A percentile compares a stretch with the other conserved stretches of the same genome.
phyloP scores from a whole-genome alignment of 1,140 invertebrate genomes.

The Meloidogyne hapla region DNA sequence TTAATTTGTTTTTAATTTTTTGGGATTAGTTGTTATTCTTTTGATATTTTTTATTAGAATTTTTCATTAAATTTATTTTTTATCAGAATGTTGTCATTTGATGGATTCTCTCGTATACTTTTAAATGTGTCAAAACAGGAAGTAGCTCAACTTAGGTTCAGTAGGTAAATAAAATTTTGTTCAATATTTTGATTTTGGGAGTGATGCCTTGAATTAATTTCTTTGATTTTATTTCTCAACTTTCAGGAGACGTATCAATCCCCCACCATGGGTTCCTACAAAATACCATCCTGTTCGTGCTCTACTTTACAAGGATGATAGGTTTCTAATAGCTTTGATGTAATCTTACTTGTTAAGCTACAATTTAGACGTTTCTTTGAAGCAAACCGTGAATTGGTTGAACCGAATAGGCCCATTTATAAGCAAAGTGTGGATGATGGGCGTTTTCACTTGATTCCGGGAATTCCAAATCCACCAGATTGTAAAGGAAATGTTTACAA shows the following conservation, averaged over 20 bases:
- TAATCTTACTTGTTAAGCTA: not conserved
- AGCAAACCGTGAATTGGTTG: conserved; percentile 12
- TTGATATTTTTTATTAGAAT: conserved; percentile 10
- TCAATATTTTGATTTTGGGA: not conserved
- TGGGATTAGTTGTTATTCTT: conserved; percentile 8
- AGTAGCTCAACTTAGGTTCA: conserved; percentile 21
- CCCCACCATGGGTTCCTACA: conserved; percentile 36
- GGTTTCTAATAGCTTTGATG: conserved; percentile 21
- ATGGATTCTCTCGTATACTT: not conserved
- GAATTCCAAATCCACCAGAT: conserved; percentile 22
- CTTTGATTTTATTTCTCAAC: not conserved
- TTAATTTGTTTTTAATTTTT: conserved; percentile 8
- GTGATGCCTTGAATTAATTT: not conserved
- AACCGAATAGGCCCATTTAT: not conserved
- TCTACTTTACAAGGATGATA: conserved; percentile 25
- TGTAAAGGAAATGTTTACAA: conserved; percentile 24
- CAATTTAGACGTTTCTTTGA: not conserved
- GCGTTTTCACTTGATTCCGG: not conserved
- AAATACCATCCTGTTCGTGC: conserved; percentile 20
- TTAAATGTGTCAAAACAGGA: conserved; percentile 2
- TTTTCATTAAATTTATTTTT: not conserved
- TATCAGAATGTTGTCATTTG: not conserved
- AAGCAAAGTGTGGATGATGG: conserved; percentile 6
- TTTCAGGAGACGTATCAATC: conserved; percentile 17
- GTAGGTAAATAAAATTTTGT: not conserved